phyloP scores from a whole-genome alignment of 1,140 invertebrate genomes.

The Papilio polytes region DNA sequence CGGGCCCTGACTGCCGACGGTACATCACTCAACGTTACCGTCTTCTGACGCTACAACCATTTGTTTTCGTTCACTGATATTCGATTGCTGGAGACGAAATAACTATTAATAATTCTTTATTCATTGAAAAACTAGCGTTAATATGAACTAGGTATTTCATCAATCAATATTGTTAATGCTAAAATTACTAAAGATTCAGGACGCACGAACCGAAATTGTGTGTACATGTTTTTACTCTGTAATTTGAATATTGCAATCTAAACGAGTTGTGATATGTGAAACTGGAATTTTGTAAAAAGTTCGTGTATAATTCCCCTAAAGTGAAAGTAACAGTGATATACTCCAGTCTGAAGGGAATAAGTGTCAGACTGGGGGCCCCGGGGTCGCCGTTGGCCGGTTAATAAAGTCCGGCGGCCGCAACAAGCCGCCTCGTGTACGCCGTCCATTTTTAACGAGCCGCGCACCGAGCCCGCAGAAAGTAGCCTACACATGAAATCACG shows the following conservation, averaged over 20 bases:
- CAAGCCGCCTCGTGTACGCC: slow-evolving; percentile 71
- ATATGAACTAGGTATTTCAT: neutral
- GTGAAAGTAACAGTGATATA: neutral
- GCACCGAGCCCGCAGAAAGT: slow-evolving; percentile 79
- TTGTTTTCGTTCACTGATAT: slow-evolving; percentile 24
- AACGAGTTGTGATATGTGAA: neutral
- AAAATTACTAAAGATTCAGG: neutral
- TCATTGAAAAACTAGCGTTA: neutral
- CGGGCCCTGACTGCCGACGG: slow-evolving; percentile 40
- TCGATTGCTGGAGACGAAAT: neutral
- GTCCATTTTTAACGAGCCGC: slow-evolving; percentile 82
- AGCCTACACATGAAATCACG: slow-evolving; percentile 82
- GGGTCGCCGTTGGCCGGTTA: slow-evolving; percentile 64
- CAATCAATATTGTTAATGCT: neutral
- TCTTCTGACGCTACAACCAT: slow-evolving; percentile 43
- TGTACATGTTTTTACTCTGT: too few species aligned
- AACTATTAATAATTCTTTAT: neutral
- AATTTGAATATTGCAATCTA: neutral
- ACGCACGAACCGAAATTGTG: neutral
- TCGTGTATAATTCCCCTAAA: slow-evolving; percentile 3
- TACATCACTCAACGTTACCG: slow-evolving; percentile 56
- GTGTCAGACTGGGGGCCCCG: slow-evolving; percentile 1
- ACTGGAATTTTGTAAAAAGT: neutral
- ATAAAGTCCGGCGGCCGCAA: slow-evolving; percentile 80
- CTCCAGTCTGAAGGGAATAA: slow-evolving; percentile 12